Evolutionary conservation across 2,888 invertebrate genomes (phyloP), one percentile per base, ranked within the genome.

Genomic region (Drosophila diplacantha): DNA sequence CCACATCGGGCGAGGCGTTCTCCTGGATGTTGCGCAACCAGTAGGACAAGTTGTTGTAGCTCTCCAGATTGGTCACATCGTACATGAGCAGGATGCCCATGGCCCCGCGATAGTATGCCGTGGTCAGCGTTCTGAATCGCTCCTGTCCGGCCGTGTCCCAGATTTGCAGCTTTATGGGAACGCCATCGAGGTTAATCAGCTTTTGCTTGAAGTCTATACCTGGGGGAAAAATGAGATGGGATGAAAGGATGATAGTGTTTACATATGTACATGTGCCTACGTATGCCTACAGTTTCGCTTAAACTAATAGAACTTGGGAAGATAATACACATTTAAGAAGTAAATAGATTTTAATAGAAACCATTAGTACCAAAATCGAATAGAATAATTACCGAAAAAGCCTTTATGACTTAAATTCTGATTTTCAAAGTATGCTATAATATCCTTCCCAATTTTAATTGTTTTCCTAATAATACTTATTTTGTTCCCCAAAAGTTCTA

Each of bases 1-100:
- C 94, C 39, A 95, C 95, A 86, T 95, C 94, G 46, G 95, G 94
- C 12, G 95, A 94, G 41, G 95, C 95, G 85, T 95, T 95, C 95
- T 95, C 95, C 90, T 96, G 94, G 75, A 96, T 95, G 89, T 95
- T 96, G 87, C 94, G 91, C 68, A 96, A 90, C 96, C 96, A 96
- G 86, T 96, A 96, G 9, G 94, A 93, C 72, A 96, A 90, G 88
- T 96, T 95, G 87, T 95, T 94, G 87, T 96, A 96, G n/a, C 96
- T 95, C 84, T 95, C 95, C 83, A 94, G 89, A 88, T 94, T 95
- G 38, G 96, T 96, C 74, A 96, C 94, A 87, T 96, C 96, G 86
- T 96, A 96, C 92, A 96, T 94, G 22, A 96, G 91, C 46, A 96
- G 91, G 77, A 96, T 95, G 52, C 96, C 96, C 96, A 96, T 95